Base-by-base conservation (phyloP, 64 coral and sea anemone species). In the Catalaphyllia jardinei region DNA sequence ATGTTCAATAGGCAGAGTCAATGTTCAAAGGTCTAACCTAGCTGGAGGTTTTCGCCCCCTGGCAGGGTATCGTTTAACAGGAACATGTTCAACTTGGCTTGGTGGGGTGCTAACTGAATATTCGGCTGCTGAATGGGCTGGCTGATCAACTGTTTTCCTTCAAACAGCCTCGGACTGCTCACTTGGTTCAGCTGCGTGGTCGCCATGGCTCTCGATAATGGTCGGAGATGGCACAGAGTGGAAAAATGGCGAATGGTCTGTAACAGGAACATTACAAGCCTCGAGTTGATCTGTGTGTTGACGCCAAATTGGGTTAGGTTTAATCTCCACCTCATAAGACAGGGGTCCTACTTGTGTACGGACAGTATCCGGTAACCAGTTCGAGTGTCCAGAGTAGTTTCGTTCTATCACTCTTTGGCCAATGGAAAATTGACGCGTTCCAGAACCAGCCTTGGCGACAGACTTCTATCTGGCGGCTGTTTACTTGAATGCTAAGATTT, bases 381-480 rank as follows among this genome's bases (percentile, higher is more conserved):
- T 35, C 33, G 33, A 35, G 14, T 29, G 28, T 29, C 71, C 71
- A 73, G 4, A 29, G 71, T 31, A 29, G 29, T 73, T 73, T 73
- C 71, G 71, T 73, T n/a, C 71, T 73, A 73, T 73, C 13, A 73
- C 10, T 73, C 24, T 73, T 25, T 73, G 12, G 27, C 71, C 71
- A 27, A 73, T 73, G 71, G 27, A 73, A 25, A 31, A 73, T 10
- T 73, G 3, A 6, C 28, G 22, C 29, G 27, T 75, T 35, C 33
- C 73, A 38, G 73, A 33, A 75, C 29, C 75, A 77, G 46, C 8
- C 39, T 77, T 77, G 39, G 78, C 20, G n/a, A 80, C 78, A 60
- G 78, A 54, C n/a, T 30, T 80, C 54, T 80, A 80, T 80, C 78
- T 80, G 78, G 29, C 52, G 78, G 78, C 60, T 80, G 52, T 28